Base-by-base conservation (phyloP, 2,888 invertebrate genomes). In the Oscheius sp. region DNA sequence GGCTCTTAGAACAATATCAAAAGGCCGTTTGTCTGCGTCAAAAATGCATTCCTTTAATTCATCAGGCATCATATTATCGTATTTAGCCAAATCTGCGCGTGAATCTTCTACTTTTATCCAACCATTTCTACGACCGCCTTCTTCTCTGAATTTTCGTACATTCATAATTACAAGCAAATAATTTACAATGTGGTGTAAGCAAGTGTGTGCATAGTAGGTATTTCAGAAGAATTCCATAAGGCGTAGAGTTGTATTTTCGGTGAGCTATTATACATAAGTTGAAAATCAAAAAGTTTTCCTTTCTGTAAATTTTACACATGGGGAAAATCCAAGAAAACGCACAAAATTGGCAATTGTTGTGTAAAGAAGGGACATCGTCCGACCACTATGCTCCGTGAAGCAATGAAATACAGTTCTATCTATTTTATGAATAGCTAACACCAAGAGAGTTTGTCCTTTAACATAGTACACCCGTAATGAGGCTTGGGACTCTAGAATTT, bases 1-100 rank as follows among this genome's bases (percentile, higher is more conserved):
- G 1, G 86, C 86, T n/a, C 86, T 74, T 29, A 73, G 69, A 2
- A 86, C 85, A 27, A 85, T 79, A 27, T 85, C 85, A 69, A 85
- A 86, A 0, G 85, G 76, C 43, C 83, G 81, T 23, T 73, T 59
- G 58, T 86, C 86, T 6, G 81, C 82, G 64, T 82, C 79, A 70
- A 86, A 83, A 5, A 85, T 74, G 7, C 66, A 56, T 46, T 77
- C 79, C 5, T 75, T 66, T 1, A 82, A 69, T 56, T 75, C 59
- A 46, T 76, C 64, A 5, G 63, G 59, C 23, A 55, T 21, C 16
- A n/a, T 35, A 35, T 3, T 35, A 9, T 35, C 35, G 35, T 35
- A 35, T 9, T 35, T 46, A 35, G 35, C 35, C 9, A 9, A 35
- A 9, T 35, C 35, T 23, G 16, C 5, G 3, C 16, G 25, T 23